Percentiles rank a stretch among this genome's conserved stretches.
Evolutionary conservation across 2,113 vertebrate genomes (phyloP).

Genomic region (Anguilla japonica): DNA sequence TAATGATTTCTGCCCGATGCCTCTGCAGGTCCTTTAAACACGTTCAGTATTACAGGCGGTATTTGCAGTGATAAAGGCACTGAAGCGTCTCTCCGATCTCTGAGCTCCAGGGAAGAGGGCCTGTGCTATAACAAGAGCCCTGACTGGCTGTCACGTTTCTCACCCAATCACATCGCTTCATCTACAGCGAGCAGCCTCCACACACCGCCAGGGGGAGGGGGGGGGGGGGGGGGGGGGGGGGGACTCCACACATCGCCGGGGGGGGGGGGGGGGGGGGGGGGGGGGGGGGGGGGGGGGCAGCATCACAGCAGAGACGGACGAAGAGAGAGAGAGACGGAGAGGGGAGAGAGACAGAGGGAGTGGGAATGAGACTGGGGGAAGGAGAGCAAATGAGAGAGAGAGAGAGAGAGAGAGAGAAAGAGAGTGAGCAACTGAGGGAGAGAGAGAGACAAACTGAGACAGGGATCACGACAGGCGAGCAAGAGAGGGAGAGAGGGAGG

Average conservation of each 20-base stretch:
- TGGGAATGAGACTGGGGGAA: not conserved
- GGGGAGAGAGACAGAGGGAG: not conserved
- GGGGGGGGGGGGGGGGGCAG: too few species aligned
- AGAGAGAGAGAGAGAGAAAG: not conserved
- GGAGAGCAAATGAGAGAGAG: not conserved
- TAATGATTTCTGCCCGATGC: not conserved
- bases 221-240: not conserved
- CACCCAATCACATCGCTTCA: not conserved
- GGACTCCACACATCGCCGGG: not conserved
- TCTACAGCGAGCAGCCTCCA: not conserved
- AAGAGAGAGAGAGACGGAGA: not conserved
- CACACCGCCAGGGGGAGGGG: not conserved
- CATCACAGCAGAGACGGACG: too few species aligned
- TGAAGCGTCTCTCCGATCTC: constrained; percentile 2
- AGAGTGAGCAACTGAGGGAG: not conserved
- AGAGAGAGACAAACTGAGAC: not conserved
- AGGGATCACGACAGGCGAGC: not conserved
- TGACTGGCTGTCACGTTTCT: not conserved
- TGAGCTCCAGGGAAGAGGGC: not conserved
- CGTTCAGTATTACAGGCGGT: not conserved
- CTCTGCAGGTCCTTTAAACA: not conserved
- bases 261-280: not conserved
- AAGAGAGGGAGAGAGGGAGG: not conserved
- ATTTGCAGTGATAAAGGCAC: not conserved
- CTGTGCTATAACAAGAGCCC: not conserved